Evolutionary conservation across 1,140 invertebrate genomes (phyloP), one percentile per base, ranked within the genome.

Genomic region (Heliconius nattereri): DNA sequence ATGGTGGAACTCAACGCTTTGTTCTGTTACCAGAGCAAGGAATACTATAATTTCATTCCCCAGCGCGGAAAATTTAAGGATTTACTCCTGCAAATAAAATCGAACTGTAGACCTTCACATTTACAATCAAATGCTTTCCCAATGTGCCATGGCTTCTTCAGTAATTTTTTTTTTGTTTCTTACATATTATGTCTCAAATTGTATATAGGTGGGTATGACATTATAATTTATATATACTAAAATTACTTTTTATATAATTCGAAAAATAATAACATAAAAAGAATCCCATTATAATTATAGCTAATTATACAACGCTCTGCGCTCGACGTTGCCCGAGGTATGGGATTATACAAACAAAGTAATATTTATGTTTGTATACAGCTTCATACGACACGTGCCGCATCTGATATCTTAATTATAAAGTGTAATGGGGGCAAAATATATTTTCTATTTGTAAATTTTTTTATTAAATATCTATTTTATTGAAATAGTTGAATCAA

Each of bases 311-410:
- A 76, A n/a, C 75, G 20, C 60, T 66, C 60, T 66, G 60, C 60
- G 1, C 60, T 19, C 60, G 78, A 79, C 78, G 71, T 40, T 70
- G 78, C 78, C 73, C 78, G 35, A 74, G 78, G 78, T 71, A 79
- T 74, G 73, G 29, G 73, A 79, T 79, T 79, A 79, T 71, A 37
- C 26, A 45, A 75, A 75, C 29, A 79, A 79, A 77, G 66, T 45
- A 71, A 66, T 66, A 66, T 66, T 66, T 66, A 66, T 66, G 23
- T 66, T 66, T 66, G 60, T 66, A 29, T 7, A 75, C 72, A 75
- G n/a, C 26, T 35, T 23, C 32, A 73, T 72, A 57, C 29, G 78
- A 45, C 78, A 79, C 78, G 78, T 79, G 78, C 73, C 78, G 73
- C 19, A 71, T 29, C 40, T 40, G 73, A 75, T 79, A 75, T 73